A percentile compares a stretch with the other conserved stretches of the same genome.
Conservation (phyloP, 2,797 vertebrate genomes). For the Labeo calbasu region DNA sequence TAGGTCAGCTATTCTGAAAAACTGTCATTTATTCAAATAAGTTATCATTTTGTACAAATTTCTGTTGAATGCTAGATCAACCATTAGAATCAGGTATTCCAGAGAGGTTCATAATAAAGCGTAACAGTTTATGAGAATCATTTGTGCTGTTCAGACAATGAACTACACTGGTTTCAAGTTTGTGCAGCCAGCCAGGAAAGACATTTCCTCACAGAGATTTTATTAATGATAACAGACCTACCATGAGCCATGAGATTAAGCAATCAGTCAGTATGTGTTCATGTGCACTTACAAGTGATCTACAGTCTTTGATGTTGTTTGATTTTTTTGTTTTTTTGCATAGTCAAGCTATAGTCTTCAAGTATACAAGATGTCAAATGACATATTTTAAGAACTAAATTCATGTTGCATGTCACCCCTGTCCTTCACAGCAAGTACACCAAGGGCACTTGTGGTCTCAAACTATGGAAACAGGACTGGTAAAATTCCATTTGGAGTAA, state of each 20-base stretch:
- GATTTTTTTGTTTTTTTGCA: not conserved
- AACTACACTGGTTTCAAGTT: not conserved
- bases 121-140: not conserved
- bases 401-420: not conserved
- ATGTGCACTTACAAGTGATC: not conserved
- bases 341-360: not conserved
- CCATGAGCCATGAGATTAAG: not conserved
- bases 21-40: not conserved
- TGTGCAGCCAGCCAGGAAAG: not conserved
- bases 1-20: not conserved
- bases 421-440: not conserved
- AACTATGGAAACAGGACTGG: not conserved
- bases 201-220: not conserved
- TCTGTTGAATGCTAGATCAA: not conserved
- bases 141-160: not conserved
- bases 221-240: not conserved
- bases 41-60: not conserved
- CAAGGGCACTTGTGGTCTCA: not conserved
- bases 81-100: not conserved
- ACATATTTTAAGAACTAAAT: not conserved
- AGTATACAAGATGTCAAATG: not conserved
- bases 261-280: not conserved
- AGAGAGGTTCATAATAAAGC: not conserved
- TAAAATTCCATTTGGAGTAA: not conserved
- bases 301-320: not conserved